phyloP scores from a whole-genome alignment of 2,888 invertebrate genomes.

The Dryadula phaetusa region DNA sequence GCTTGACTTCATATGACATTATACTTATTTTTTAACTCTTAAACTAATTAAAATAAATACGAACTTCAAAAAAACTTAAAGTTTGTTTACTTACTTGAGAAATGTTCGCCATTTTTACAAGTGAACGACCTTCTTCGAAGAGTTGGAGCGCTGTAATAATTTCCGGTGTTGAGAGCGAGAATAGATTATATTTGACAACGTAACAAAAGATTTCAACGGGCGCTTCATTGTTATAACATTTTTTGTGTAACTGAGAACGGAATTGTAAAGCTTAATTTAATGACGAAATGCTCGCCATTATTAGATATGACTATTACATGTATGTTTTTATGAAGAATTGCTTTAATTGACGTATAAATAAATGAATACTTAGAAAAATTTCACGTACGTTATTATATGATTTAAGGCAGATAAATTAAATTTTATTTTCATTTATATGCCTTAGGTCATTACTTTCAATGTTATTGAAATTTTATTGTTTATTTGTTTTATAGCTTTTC shows the following conservation, averaged over 20 bases:
- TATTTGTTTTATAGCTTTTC: no score
- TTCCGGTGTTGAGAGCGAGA: slow-evolving; percentile 33
- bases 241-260: slow-evolving; percentile 16
- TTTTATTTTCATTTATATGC: background rate
- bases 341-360: slow-evolving; percentile 2
- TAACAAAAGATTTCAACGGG: slow-evolving; percentile 76
- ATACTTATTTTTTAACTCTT: slow-evolving; percentile 68
- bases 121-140: slow-evolving; percentile 54
- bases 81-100: slow-evolving; percentile 53
- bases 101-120: slow-evolving; percentile 54
- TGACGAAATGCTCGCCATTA: slow-evolving; percentile 19
- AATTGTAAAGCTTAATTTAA: slow-evolving; percentile 25
- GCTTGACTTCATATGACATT: slow-evolving; percentile 75
- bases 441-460: no score
- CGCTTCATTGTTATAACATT: slow-evolving; percentile 23
- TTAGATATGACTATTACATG: slow-evolving; percentile 7
- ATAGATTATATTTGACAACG: slow-evolving; percentile 23
- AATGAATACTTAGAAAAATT: background rate
- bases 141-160: slow-evolving; percentile 34
- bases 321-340: background rate
- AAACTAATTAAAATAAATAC: slow-evolving; percentile 81
- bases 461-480: no score
- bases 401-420: no score
- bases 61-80: slow-evolving; percentile 48
- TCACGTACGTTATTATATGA: background rate